Percentiles rank a stretch among this genome's conserved stretches.
These are phyloP conservation scores for Heliconius erato DNA, from an alignment of 2,888 invertebrate genomes.

Conservation along the genomic window DNA sequence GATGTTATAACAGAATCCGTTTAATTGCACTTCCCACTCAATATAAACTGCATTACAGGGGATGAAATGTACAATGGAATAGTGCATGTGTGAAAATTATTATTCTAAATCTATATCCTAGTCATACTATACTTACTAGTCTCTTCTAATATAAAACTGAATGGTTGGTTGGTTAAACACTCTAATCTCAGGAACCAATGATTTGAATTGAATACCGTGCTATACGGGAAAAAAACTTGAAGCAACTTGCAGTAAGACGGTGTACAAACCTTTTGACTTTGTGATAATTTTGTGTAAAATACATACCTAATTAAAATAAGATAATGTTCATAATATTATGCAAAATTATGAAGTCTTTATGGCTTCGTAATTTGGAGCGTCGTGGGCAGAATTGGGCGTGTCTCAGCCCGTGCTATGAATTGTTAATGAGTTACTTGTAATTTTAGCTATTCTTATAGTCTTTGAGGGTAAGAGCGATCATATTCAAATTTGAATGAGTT, in stretches of 20 bases:
- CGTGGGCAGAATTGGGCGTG: conserved; percentile 15
- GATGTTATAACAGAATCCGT: background rate
- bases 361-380: conserved; percentile 1
- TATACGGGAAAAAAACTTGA: too few species aligned
- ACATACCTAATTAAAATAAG: conserved; percentile 3
- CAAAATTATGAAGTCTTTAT: conserved; percentile 18
- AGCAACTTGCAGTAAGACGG: too few species aligned
- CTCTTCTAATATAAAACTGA: too few species aligned
- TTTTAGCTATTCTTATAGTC: conserved; percentile 2
- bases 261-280: too few species aligned
- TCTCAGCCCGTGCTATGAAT: conserved; percentile 2
- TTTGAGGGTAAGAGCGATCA: background rate
- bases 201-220: too few species aligned
- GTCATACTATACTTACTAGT: too few species aligned
- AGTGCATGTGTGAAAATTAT: background rate
- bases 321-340: background rate
- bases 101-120: too few species aligned
- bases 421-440: conserved; percentile 6
- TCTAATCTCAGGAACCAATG: background rate
- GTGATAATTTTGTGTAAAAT: background rate
- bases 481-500: background rate
- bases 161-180: background rate
- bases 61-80: background rate
- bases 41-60: background rate
- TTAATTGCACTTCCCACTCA: background rate